phyloP scores from a whole-genome alignment of 2,888 invertebrate species.

The Rhagonycha lutea region DNA sequence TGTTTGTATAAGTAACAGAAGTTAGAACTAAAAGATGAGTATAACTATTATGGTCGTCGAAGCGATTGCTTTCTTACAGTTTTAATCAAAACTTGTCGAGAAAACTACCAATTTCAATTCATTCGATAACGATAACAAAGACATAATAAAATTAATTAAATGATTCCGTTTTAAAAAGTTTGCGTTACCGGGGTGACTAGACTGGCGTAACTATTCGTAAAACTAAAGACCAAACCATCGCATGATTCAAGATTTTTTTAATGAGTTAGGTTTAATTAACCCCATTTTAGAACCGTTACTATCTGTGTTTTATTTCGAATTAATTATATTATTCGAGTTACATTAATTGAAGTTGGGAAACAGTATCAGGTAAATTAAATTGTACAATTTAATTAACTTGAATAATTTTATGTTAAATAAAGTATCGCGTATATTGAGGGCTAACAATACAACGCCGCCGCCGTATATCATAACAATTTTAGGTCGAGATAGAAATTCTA shows the following conservation, averaged over 20 bases:
- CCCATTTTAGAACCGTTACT: neutral
- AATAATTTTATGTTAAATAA: neutral
- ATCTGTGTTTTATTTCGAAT: neutral
- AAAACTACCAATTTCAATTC: conserved; percentile 13
- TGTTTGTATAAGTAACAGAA: conserved; percentile 21
- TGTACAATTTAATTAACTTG: neutral
- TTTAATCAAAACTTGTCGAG: conserved; percentile 25
- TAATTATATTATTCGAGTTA: neutral
- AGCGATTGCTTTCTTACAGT: conserved; percentile 28
- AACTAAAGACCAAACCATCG: too few relatives aligned
- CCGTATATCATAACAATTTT: neutral
- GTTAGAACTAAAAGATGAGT: conserved; percentile 21
- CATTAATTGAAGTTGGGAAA: neutral
- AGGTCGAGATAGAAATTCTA: neutral
- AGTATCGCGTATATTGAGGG: too few relatives aligned
- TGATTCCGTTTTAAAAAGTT: neutral
- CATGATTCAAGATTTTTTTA: neutral
- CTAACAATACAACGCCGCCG: neutral
- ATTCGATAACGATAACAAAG: conserved; percentile 14
- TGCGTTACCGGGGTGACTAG: neutral
- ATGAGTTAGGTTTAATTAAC: neutral
- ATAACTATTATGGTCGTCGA: conserved; percentile 25
- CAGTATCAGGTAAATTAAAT: neutral
- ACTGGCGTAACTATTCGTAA: neutral
- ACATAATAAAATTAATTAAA: neutral